These are phyloP conservation scores for Tonatia bakeri DNA, from an alignment of 2,113 vertebrate genomes.

Conservation along the genomic window DNA sequence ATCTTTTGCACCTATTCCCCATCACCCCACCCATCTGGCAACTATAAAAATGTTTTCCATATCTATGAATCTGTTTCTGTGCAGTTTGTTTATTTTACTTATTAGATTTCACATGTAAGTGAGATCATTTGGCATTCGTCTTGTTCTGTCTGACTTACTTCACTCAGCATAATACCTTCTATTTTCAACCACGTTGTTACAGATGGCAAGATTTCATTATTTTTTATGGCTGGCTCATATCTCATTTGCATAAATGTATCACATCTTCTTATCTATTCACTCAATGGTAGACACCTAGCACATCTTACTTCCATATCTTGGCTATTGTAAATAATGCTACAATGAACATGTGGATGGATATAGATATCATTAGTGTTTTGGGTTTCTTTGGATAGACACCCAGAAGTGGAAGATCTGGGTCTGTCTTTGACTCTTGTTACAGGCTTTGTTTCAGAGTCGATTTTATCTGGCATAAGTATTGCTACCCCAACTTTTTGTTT, in stretches of 20 bases:
- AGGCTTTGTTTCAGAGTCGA: not conserved
- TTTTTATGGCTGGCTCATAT: not conserved
- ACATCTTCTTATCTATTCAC: not conserved
- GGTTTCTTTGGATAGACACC: not conserved
- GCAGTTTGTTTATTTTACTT: not conserved
- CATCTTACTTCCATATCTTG: not conserved
- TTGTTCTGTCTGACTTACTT: not conserved
- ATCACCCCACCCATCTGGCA: not conserved
- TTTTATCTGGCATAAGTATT: not conserved
- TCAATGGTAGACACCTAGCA: not conserved
- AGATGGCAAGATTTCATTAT: not conserved
- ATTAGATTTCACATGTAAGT: not conserved
- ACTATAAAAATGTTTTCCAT: not conserved
- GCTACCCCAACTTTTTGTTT: not conserved
- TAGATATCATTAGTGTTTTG: not conserved
- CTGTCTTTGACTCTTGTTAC: not conserved
- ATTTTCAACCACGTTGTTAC: not conserved
- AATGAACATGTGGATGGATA: not conserved
- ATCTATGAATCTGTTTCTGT: not conserved
- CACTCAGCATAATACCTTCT: not conserved
- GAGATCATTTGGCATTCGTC: not conserved
- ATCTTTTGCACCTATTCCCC: not conserved
- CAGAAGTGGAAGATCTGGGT: not conserved
- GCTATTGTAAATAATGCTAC: not conserved
- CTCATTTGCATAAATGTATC: not conserved